phyloP scores from a whole-genome alignment of 1,140 invertebrate species.

The Ruditapes philippinarum region DNA sequence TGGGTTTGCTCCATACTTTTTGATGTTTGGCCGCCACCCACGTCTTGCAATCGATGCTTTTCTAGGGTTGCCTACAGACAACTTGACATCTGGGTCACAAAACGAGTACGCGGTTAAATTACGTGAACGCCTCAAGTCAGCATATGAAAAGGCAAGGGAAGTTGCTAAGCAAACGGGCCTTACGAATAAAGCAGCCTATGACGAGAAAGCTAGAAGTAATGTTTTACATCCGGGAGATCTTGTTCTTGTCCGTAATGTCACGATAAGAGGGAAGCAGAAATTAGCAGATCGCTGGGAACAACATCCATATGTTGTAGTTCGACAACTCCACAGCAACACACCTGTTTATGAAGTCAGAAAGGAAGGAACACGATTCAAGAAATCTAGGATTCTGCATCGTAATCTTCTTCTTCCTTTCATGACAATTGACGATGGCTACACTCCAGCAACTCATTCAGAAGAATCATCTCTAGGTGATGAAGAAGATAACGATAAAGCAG shows the following conservation, averaged over 20 bases:
- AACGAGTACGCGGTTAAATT: background rate
- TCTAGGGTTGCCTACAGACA: background rate
- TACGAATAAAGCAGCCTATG: background rate
- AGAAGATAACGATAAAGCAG: too few species aligned
- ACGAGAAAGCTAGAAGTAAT: background rate
- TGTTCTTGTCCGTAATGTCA: constrained; percentile 28
- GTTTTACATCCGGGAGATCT: background rate
- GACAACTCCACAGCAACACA: background rate
- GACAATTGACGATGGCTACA: background rate
- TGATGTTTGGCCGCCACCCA: constrained; percentile 4
- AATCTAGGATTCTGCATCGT: background rate
- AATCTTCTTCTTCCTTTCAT: background rate
- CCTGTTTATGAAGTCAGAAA: background rate
- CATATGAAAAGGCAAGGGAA: background rate
- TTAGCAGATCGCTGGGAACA: background rate
- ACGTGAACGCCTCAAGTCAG: background rate
- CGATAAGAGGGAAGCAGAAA: background rate
- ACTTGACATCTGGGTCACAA: background rate
- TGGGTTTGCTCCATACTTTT: background rate
- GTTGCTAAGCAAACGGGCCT: background rate
- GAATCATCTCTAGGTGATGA: too few species aligned
- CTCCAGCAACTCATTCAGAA: too few species aligned
- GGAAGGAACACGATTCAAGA: background rate
- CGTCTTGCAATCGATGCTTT: constrained; percentile 1
- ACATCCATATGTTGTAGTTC: background rate